Conservation (phyloP, 92 coral and sea anemone genomes). For the Palythoa grandiflora region DNA sequence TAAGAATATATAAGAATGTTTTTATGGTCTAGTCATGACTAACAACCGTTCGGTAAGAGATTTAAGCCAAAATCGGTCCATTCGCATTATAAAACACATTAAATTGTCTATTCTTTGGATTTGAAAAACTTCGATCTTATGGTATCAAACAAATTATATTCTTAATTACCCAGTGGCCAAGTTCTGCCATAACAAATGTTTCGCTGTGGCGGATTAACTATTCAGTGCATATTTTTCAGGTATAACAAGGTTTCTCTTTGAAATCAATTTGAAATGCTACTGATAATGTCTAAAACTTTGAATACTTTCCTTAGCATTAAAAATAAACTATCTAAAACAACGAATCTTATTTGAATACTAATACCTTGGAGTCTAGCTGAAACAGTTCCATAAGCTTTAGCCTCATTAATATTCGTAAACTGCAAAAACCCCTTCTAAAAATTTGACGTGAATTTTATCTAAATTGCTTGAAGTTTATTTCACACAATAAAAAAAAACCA, state of each 20-base stretch:
- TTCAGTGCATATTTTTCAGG: background rate
- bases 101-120: background rate
- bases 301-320: background rate
- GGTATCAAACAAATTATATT: background rate
- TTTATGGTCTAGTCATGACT: background rate
- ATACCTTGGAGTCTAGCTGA: too few relatives aligned
- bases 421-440: too few relatives aligned
- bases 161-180: background rate
- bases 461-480: too few relatives aligned
- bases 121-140: constrained; percentile 27
- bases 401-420: too few relatives aligned
- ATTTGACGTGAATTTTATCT: too few relatives aligned
- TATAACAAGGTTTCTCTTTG: background rate
- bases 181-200: background rate
- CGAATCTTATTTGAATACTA: too few relatives aligned
- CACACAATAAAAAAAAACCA: too few relatives aligned
- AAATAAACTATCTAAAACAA: too few relatives aligned
- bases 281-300: background rate
- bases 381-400: too few relatives aligned
- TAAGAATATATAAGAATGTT: background rate
- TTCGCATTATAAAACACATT: background rate
- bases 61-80: background rate
- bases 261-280: background rate
- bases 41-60: background rate
- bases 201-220: background rate